Evolutionary conservation across 2,797 vertebrate genomes (phyloP).

Genomic region (Vespertilio murinus): DNA sequence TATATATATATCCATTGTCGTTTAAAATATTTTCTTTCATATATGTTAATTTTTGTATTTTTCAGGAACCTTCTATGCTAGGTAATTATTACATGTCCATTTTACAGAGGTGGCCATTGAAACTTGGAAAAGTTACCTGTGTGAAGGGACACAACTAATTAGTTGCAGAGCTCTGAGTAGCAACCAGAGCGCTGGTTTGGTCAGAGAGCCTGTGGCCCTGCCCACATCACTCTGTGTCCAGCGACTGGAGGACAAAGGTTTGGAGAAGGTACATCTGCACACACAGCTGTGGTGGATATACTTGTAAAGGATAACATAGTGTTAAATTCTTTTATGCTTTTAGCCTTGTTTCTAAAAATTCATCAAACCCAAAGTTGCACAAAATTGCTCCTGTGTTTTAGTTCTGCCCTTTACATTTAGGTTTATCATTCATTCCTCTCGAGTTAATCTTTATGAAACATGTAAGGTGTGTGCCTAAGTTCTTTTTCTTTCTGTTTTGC

Average conservation of each 20-base stretch:
- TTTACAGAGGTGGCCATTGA: neutral
- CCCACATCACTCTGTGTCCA: rapidly evolving
- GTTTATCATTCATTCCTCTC: neutral
- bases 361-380: neutral
- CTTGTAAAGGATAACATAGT: conserved; percentile 76
- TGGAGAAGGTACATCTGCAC: conserved; percentile 48
- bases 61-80: neutral
- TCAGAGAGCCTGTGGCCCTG: neutral
- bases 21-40: neutral
- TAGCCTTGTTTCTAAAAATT: neutral
- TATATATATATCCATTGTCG: neutral
- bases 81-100: neutral
- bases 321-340: conserved; percentile 72
- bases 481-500: neutral
- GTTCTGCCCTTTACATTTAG: neutral
- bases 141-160: neutral
- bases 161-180: neutral
- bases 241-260: conserved; percentile 44
- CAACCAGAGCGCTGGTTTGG: neutral
- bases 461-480: neutral
- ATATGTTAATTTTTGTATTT: neutral
- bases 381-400: neutral
- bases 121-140: neutral
- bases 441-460: conserved; percentile 32
- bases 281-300: conserved; percentile 75